Evolutionary conservation across 2,888 invertebrate genomes (phyloP), one percentile per base, ranked within the genome.

Genomic region (Malachius bipustulatus): DNA sequence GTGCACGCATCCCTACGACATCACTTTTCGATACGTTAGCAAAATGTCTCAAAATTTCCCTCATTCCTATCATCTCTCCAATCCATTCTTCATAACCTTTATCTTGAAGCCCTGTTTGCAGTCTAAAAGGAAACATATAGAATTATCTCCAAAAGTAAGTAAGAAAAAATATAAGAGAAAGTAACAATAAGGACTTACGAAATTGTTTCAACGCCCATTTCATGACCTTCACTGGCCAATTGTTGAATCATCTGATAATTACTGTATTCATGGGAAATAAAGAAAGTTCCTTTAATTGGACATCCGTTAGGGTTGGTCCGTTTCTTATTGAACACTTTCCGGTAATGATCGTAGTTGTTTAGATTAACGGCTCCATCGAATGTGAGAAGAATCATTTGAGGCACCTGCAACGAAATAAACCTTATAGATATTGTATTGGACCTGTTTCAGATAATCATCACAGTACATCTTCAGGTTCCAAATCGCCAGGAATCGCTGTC

Each of bases 181-280:
- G n/a, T n/a, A n/a, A n/a, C n/a, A n/a, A n/a, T n/a, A n/a, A 14
- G 16, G 37, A 69, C 77, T 75, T 65, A 82, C 82, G 75, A 74
- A 44, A 76, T 71, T 2, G 76, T 80, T 55, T 80, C 78, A 1
- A 76, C 71, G 3, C 70, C 79, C 37, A 82, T 75, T 64, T 94
- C 94, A 55, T 93, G 89, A 26, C 91, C 90, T 44, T 83, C 80
- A 50, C 83, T 81, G 35, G 88, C 87, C 35, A 93, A 67, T 52
- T 83, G 73, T 61, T 94, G 90, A 12, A 90, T 83, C 76, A 87
- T 85, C 48, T 82, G 84, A 65, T 94, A 94, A 65, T 94, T 91
- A 56, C 90, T 90, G 66, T 81, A 81, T 58, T 81, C 80, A 59
- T 94, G 94, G 4, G 90, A 83, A 44, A 90, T 71, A 67, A 93